These are phyloP conservation scores for Thunnus albacares DNA, from an alignment of 2,797 vertebrate species.

Conservation along the genomic window DNA sequence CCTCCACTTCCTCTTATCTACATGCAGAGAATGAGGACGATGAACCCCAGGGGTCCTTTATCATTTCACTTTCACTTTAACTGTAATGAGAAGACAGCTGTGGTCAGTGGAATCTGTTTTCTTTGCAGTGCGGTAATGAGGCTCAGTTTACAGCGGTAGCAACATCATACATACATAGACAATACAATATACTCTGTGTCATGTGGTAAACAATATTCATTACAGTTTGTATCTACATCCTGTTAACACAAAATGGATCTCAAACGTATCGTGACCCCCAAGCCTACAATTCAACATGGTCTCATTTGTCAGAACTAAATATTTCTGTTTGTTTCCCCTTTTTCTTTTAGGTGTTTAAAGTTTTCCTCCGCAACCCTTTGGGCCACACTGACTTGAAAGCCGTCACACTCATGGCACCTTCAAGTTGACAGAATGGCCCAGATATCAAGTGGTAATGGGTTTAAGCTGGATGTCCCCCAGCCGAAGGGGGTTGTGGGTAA, in stretches of 20 bases:
- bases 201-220: neutral
- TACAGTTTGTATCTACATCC: neutral
- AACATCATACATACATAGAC: neutral
- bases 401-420: conserved; percentile 83
- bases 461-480: conserved; percentile 88
- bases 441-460: conserved; percentile 93
- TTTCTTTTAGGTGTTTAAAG: conserved; percentile 82
- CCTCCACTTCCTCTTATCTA: neutral
- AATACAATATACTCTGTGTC: neutral
- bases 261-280: neutral
- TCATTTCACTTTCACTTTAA: neutral
- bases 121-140: neutral
- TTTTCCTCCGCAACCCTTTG: conserved; percentile 32
- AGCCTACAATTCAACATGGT: no score
- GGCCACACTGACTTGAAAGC: conserved; percentile 62
- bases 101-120: neutral
- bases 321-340: neutral
- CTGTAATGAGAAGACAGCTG: no score
- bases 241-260: neutral
- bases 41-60: neutral
- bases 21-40: neutral
- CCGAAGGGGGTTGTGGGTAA: conserved; percentile 93
- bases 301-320: neutral
- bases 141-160: neutral
- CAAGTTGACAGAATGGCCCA: conserved; percentile 93